Evolutionary conservation across 2,797 vertebrate genomes (phyloP).

Genomic region (Gambusia yucatana): DNA sequence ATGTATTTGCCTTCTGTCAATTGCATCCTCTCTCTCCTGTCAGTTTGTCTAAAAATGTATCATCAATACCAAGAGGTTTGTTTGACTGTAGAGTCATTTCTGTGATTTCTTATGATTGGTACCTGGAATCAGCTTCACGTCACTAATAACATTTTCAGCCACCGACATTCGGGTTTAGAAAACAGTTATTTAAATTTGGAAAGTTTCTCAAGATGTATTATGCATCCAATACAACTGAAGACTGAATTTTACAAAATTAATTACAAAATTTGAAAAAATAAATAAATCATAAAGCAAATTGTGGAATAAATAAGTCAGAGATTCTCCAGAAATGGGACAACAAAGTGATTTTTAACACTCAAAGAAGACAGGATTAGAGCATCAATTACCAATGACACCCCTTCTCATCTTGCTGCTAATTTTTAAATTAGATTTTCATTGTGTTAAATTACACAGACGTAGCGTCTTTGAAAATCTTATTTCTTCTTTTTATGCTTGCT

Average conservation of each 20-base stretch:
- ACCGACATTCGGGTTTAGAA: neutral
- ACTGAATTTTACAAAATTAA: neutral
- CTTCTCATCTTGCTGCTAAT: neutral
- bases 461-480: conserved; percentile 14
- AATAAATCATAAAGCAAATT: neutral
- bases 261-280: neutral
- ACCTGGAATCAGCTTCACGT: neutral
- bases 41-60: too few relatives aligned
- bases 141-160: neutral
- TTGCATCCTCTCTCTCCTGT: too few relatives aligned
- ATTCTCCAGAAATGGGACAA: neutral
- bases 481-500: conserved; percentile 15
- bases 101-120: neutral
- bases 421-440: neutral
- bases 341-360: too few relatives aligned
- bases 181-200: neutral
- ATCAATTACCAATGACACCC: conserved; percentile 23
- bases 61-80: too few relatives aligned
- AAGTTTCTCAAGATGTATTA: neutral
- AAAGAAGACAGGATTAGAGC: neutral
- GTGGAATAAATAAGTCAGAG: neutral
- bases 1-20: too few relatives aligned
- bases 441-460: conserved; percentile 1
- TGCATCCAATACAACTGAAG: neutral
- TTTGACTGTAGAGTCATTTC: neutral